phyloP scores from a whole-genome alignment of 1,140 invertebrate species.

The Stenopsyche tienmushanensis region DNA sequence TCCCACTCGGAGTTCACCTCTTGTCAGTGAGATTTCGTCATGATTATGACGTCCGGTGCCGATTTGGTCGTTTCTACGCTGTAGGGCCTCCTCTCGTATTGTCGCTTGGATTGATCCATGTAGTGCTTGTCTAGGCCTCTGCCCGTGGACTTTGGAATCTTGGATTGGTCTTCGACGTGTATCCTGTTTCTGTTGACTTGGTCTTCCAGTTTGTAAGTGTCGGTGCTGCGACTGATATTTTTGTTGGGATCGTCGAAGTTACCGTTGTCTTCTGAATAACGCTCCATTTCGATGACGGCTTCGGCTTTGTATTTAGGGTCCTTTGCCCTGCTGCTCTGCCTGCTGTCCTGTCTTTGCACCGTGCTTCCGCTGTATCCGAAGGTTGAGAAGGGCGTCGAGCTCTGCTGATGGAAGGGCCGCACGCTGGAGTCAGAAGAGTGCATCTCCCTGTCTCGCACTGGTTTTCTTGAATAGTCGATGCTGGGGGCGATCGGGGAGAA shows the following conservation, averaged over 20 bases:
- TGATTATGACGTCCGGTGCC: conserved; percentile 83
- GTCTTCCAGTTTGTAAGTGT: conserved; percentile 21
- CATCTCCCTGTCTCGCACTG: conserved; percentile 15
- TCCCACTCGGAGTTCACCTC: conserved; percentile 56
- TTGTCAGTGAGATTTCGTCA: conserved; percentile 67
- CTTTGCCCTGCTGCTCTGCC: conserved; percentile 48
- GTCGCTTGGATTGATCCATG: conserved; percentile 46
- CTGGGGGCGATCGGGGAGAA: conserved; percentile 34
- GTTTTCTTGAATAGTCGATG: conserved; percentile 39
- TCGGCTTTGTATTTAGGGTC: conserved; percentile 62
- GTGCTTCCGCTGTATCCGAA: conserved; percentile 59
- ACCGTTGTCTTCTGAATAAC: conserved; percentile 41
- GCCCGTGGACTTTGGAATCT: too few species aligned
- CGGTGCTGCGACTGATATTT: conserved; percentile 37
- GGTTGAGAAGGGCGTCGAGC: conserved; percentile 52
- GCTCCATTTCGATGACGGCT: conserved; percentile 65
- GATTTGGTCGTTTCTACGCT: conserved; percentile 80
- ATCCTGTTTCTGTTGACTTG: conserved; percentile 32
- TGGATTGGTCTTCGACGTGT: conserved; percentile 25
- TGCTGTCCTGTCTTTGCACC: conserved; percentile 44
- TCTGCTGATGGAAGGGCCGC: conserved; percentile 13
- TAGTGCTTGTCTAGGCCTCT: conserved; percentile 39
- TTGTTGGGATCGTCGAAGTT: conserved; percentile 26
- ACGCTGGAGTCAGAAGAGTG: conserved; percentile 28
- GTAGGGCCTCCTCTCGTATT: conserved; percentile 59